These are phyloP conservation scores for Lepidurus apus DNA, from an alignment of 1,140 invertebrate genomes.

Conservation along the genomic window DNA sequence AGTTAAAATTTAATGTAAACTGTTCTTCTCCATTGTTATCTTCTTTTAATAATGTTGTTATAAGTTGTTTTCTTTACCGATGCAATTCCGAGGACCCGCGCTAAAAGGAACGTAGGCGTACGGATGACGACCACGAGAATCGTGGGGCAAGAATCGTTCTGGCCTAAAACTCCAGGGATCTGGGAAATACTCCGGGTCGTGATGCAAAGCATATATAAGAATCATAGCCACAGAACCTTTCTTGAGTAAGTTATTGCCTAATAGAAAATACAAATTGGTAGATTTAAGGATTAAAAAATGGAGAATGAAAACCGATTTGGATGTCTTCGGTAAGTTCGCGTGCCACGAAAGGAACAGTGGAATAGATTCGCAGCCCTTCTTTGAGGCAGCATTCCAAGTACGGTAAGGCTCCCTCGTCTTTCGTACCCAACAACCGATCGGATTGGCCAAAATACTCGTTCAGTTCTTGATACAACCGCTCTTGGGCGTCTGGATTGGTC, in stretches of 20 bases:
- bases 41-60: no score
- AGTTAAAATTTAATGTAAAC: no score
- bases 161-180: slow-evolving; percentile 69
- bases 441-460: slow-evolving; percentile 29
- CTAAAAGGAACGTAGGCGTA: slow-evolving; percentile 75
- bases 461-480: slow-evolving; percentile 42
- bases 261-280: slow-evolving; percentile 11
- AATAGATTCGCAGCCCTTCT: slow-evolving; percentile 55
- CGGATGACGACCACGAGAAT: slow-evolving; percentile 48
- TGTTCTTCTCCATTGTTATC: no score
- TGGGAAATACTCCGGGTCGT: slow-evolving; percentile 61
- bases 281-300: background rate
- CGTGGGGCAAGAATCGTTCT: slow-evolving; percentile 63
- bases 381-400: slow-evolving; percentile 61
- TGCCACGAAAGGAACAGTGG: slow-evolving; percentile 56
- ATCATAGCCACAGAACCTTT: slow-evolving; percentile 40
- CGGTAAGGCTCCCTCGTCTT: slow-evolving; percentile 45
- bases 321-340: slow-evolving; percentile 46
- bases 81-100: slow-evolving; percentile 76
- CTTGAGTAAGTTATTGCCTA: slow-evolving; percentile 33
- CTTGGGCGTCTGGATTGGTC: slow-evolving; percentile 47
- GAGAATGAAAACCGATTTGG: slow-evolving; percentile 41
- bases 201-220: slow-evolving; percentile 56
- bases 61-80: slow-evolving; percentile 49
- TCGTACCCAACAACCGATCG: slow-evolving; percentile 3